Evolutionary conservation across 53 echinoderm and acorn worm genomes (phyloP), one percentile per base, ranked within the genome.

Genomic region (Zoroaster sp.): DNA sequence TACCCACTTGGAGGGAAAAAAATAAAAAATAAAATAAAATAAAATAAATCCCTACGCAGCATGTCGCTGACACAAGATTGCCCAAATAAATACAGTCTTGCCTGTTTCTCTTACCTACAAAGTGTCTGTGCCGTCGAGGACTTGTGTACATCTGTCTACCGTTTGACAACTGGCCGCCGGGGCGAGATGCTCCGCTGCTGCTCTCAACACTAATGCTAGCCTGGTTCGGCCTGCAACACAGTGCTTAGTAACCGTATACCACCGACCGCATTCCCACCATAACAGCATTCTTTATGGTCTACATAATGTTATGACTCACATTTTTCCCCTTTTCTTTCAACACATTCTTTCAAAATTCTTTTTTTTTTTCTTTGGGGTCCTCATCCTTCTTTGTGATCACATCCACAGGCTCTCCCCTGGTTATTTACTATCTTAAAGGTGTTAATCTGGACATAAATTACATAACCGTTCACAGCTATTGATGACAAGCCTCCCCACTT

Each of bases 271-370:
- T 82, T 67, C 82, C 82, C 68, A 41, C 67, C 82, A 82, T 66
- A 40, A 5, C 15, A 9, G 67, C 82, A 82, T 82, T 82, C 82
- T 82, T 82, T 68, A 68, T 82, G 82, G 82, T 68, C 67, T 82
- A 47, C 68, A 41, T 66, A 28, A 18, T 82, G 82, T 82, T 82
- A 68, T 82, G 82, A 82, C 82, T 82, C 82, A 82, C 82, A 82
- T 68, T 67, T 82, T 66, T 55, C 35, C 39, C 68, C 59, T 14
- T 59, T 68, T 66, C 82, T 82, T 82, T 82, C 66, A 43, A 43
- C 82, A 68, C 82, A 82, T 82, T 82, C 82, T 41, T 67, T 82
- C 41, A 66, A 82, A 82, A 82, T 66, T 68, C 68, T 15, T 38
- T 78, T 78, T 75, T 54, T 72, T 76, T 73, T 4, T 12, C 25